Base-by-base conservation (phyloP, 2,888 invertebrate genomes). In the Caenorhabditis plicata region DNA sequence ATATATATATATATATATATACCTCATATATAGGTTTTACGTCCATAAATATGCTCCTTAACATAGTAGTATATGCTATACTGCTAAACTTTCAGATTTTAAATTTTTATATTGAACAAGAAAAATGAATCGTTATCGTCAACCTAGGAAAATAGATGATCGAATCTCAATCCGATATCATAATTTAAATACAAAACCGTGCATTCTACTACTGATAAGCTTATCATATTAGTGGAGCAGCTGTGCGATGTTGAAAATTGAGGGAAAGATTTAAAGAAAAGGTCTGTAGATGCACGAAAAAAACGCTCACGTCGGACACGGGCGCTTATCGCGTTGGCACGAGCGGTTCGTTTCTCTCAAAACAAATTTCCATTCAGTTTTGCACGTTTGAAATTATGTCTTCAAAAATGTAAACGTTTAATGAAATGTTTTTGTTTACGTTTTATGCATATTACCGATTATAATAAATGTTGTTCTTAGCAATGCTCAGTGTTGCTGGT, bases 401-500 rank as follows among this genome's bases (percentile, higher is more conserved):
- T 27, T 42, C 8, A 26, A 8, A 8, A 36, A 9, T 36, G 15
- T 20, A 49, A 19, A 27, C 31, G 41, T 53, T 52, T 31, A 43
- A 45, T 48, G 45, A 25, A 49, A 31, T 48, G 45, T 17, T 52
- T 52, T 53, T 52, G 52, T 53, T 58, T 47, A 29, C 26, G 26
- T 25, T 25, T 22, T 41, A 27, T 29, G 11, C 32, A n/a, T 32
- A 43, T 48, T 39, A 8, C 4, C 11, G 22, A 29, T 33, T 23
- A 27, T 19, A 32, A 41, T 17, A 32, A 36, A 29, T 13, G 11
- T 5, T 11, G 25, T 15, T 48, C 56, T 56, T 52, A 29, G 33
- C 31, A 32, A 68, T 68, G 68, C 61, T 68, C 36, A 48, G 64
- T 36, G 61, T 45, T 48, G 65, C 68, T 46, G 47, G 54, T 44